Evolutionary conservation across 2,113 vertebrate genomes (phyloP).

Genomic region (Nycticebus coucang): DNA sequence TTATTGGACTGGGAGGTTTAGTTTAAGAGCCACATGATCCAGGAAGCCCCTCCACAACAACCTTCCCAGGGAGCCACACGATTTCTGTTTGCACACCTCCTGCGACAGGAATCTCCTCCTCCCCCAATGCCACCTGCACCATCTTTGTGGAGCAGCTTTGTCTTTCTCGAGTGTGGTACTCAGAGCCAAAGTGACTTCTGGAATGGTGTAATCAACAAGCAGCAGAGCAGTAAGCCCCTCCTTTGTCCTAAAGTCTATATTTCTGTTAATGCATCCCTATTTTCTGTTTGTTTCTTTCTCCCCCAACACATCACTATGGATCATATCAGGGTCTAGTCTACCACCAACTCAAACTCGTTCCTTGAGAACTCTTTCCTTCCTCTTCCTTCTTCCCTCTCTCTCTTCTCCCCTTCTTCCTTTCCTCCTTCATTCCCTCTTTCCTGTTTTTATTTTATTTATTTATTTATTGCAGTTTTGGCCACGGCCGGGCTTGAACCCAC

Average conservation of each 20-base stretch:
- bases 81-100: neutral
- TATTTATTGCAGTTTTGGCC: no score
- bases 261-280: neutral
- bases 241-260: neutral
- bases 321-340: neutral
- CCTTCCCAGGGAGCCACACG: neutral
- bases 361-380: neutral
- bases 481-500: no score
- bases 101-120: neutral
- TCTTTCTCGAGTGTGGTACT: neutral
- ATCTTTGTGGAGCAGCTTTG: neutral
- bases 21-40: neutral
- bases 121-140: neutral
- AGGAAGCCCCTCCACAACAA: neutral
- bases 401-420: neutral
- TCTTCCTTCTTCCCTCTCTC: neutral
- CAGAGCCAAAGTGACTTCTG: neutral
- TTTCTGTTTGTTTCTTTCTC: neutral
- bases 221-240: neutral
- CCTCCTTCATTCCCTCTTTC: neutral
- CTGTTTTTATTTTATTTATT: neutral
- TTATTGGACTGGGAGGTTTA: neutral
- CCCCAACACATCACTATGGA: neutral
- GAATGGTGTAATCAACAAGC: neutral
- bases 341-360: neutral